These are phyloP conservation scores for Pan paniscus DNA, from an alignment of 2,113 vertebrate genomes.

Conservation along the genomic window DNA sequence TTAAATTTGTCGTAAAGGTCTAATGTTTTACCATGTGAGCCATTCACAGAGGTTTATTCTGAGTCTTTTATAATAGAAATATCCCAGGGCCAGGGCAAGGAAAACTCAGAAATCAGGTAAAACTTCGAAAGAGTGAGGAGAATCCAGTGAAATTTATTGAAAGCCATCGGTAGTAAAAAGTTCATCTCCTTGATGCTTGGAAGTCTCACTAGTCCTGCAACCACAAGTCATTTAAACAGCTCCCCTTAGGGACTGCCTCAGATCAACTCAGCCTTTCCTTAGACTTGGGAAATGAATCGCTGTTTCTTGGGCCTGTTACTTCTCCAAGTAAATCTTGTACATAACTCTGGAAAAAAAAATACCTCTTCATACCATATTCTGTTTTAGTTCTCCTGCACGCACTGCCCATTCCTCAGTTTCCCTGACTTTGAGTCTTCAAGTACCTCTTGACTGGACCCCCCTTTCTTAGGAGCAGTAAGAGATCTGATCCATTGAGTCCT, in stretches of 20 bases:
- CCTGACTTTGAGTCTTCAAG: background rate
- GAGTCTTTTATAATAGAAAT: background rate
- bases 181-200: background rate
- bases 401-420: background rate
- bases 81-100: background rate
- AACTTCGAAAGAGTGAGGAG: background rate
- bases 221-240: background rate
- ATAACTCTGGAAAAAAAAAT: background rate
- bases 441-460: background rate
- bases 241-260: background rate
- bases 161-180: background rate
- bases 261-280: background rate
- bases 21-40: background rate
- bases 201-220: background rate
- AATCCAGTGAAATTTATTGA: background rate
- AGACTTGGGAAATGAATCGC: background rate
- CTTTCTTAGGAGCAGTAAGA: background rate
- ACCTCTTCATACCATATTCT: background rate
- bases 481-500: background rate
- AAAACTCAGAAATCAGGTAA: background rate
- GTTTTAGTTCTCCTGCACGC: background rate
- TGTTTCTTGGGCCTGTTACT: background rate
- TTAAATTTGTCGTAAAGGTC: background rate
- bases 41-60: background rate
- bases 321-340: background rate